Conservation (phyloP, 2,113 vertebrate genomes). For the Heliornis fulica region DNA sequence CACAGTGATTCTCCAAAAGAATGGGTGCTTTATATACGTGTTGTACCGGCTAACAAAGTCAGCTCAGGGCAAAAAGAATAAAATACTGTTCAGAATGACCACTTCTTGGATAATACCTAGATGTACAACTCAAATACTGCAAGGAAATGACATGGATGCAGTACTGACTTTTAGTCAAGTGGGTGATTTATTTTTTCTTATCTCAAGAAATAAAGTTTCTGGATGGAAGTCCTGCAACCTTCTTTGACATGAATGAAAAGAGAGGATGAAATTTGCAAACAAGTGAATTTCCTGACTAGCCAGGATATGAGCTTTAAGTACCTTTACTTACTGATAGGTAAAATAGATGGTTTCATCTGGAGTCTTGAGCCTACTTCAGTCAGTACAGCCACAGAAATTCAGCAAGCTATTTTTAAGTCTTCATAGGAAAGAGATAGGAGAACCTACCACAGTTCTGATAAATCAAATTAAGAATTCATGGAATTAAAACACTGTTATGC, state of each 20-base stretch:
- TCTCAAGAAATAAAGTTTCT: not conserved
- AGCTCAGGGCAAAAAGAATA: not conserved
- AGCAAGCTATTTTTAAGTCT: not conserved
- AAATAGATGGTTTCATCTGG: not conserved
- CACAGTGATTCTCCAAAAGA: not conserved
- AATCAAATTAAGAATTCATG: slow-evolving; percentile 35
- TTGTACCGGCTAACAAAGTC: not conserved
- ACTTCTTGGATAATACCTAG: not conserved
- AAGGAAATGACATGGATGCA: not conserved
- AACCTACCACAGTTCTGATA: not conserved
- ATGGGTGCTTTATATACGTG: not conserved
- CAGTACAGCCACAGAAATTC: not conserved
- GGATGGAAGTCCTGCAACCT: not conserved
- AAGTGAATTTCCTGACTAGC: not conserved
- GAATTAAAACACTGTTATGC: not conserved
- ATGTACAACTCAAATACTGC: not conserved
- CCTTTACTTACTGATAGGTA: not conserved
- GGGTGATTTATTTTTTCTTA: no score
- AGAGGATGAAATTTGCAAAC: not conserved
- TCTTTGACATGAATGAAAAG: not conserved
- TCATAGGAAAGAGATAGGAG: not conserved
- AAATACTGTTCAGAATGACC: not conserved
- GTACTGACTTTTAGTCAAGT: not conserved
- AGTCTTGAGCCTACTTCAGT: not conserved
- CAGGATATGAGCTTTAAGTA: not conserved